A percentile compares a stretch with the other conserved stretches of the same genome.
phyloP scores from a whole-genome alignment of 2,888 invertebrate species.

The Drosophila mercatorum region DNA sequence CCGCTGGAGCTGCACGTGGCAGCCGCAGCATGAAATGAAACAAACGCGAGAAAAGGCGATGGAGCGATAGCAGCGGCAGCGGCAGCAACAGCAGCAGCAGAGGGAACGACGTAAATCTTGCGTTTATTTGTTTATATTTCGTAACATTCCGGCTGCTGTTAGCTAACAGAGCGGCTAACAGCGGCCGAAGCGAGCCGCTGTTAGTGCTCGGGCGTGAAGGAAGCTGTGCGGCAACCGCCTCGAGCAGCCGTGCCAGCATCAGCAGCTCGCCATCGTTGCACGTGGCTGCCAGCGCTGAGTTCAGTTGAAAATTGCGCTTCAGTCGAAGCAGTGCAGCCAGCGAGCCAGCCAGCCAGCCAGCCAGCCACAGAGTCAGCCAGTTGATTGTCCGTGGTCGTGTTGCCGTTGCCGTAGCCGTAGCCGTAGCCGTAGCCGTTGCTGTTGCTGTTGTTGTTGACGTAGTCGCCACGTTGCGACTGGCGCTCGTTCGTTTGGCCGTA shows the following conservation, averaged over 20 bases:
- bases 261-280: slow-evolving; percentile 20
- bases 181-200: slow-evolving; percentile 26
- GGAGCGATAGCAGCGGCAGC: slow-evolving; percentile 1
- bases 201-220: slow-evolving; percentile 9
- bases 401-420: slow-evolving; percentile 22
- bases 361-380: slow-evolving; percentile 40
- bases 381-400: slow-evolving; percentile 60
- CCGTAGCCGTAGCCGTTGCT: slow-evolving; percentile 14
- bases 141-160: slow-evolving; percentile 49
- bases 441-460: slow-evolving; percentile 27
- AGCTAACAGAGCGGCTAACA: slow-evolving; percentile 39
- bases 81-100: neutral
- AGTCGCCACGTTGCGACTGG: slow-evolving; percentile 24
- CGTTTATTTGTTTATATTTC: slow-evolving; percentile 54
- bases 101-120: slow-evolving; percentile 23
- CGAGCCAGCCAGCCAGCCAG: slow-evolving; percentile 56
- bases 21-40: slow-evolving; percentile 35
- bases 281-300: slow-evolving; percentile 29
- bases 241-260: neutral
- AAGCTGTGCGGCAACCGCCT: neutral
- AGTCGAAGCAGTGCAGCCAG: slow-evolving; percentile 60
- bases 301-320: slow-evolving; percentile 38
- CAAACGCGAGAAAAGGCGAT: slow-evolving; percentile 15
- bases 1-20: slow-evolving; percentile 39
- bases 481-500: slow-evolving; percentile 30